Base-by-base conservation (phyloP, 2,113 vertebrate species). In the Anarrhichthys ocellatus region DNA sequence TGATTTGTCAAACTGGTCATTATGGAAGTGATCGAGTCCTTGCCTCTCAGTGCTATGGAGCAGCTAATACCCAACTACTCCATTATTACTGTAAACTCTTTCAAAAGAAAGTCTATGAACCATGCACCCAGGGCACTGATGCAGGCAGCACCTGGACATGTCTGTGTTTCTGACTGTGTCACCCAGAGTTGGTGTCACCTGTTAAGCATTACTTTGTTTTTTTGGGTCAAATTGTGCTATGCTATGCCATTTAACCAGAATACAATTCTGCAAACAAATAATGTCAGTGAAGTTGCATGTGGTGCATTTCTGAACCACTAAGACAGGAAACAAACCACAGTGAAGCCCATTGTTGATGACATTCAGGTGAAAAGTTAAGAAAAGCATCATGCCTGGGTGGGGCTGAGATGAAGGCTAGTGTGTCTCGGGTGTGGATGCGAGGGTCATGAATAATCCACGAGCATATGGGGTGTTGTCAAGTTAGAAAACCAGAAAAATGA, bases 371-470 rank as follows among this genome's bases (percentile, higher is more conserved):
- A 9, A 48, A 44, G 64, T 73, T 18, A 70, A 72, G 36, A 24
- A 65, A 78, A 85, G 69, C 78, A 38, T 74, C 80, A 83, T 85
- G 79, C 66, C 81, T 65, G 69, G 48, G 66, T n/a, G 50, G 56
- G 3, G 27, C 24, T 64, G 46, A 62, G 50, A 82, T 77, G 17
- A 74, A 50, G 4, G 58, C n/a, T 56, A 67, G 58, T 65, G 78
- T 76, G 64, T 77, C 8, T 54, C 11, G 6, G 44, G 11, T 74
- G 61, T 65, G 42, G 38, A 74, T 76, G 69, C 48, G 56, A 76
- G 65, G 85, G 87, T 89, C 88, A 89, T 91, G 84, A 86, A 85
- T 88, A 89, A 84, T 89, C 80, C 34, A 68, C 17, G 27, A 54
- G 44, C 46, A 73, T 78, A 40, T 69, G 48, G 54, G 9, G n/a